These are phyloP conservation scores for Netelia inedita DNA, from an alignment of 2,888 invertebrate species.

Conservation along the genomic window DNA sequence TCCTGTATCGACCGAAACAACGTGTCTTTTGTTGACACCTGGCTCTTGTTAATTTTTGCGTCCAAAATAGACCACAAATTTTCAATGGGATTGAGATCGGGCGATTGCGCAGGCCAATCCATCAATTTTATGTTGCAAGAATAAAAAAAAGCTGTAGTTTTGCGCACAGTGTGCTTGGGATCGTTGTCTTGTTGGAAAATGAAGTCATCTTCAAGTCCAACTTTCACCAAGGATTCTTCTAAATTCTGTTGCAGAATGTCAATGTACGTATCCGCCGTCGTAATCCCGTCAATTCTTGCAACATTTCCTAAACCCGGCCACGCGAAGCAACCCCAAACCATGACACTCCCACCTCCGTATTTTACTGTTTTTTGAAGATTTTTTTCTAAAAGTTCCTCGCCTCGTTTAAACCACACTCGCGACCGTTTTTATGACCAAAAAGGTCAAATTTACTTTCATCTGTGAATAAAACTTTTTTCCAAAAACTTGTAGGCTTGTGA, in stretches of 20 bases:
- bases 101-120: conserved; percentile 11
- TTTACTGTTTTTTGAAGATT: too few relatives aligned
- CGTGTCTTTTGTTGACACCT: background rate
- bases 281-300: too few relatives aligned
- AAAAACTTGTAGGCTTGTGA: too few relatives aligned
- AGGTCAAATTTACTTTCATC: too few relatives aligned
- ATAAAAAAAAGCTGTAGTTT: background rate
- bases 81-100: conserved; percentile 19
- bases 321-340: too few relatives aligned
- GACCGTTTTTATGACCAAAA: too few relatives aligned
- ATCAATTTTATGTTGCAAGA: background rate
- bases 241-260: conserved; percentile 5
- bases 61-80: conserved; percentile 7
- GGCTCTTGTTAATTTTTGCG: background rate
- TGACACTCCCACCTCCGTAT: too few relatives aligned
- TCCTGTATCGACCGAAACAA: background rate
- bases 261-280: background rate
- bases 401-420: too few relatives aligned
- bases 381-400: background rate
- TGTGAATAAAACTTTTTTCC: too few relatives aligned
- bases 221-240: background rate
- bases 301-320: too few relatives aligned
- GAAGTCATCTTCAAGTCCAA: conserved; percentile 1
- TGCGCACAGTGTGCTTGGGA: conserved; percentile 10
- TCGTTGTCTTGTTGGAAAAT: conserved; percentile 7